phyloP scores from a whole-genome alignment of 2,888 invertebrate species.

The Tyria jacobaeae region DNA sequence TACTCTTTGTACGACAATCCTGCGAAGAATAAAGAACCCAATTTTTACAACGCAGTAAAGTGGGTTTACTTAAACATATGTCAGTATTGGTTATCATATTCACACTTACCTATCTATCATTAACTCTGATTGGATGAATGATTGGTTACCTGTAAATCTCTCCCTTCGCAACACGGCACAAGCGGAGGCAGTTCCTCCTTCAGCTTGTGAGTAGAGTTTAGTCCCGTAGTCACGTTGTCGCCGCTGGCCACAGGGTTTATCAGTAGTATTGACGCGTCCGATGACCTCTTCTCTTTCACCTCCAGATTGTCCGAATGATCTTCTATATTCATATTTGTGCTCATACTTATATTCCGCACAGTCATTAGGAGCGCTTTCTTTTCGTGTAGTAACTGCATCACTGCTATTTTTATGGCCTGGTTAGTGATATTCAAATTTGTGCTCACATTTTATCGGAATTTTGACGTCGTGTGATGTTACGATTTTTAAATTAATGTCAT shows the following conservation, averaged over 20 bases:
- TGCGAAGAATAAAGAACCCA: too few relatives aligned
- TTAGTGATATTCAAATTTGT: conserved; percentile 49
- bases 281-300: conserved; percentile 74
- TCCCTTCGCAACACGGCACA: conserved; percentile 80
- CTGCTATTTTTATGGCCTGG: conserved; percentile 43
- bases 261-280: conserved; percentile 66
- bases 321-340: conserved; percentile 48
- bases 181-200: conserved; percentile 76
- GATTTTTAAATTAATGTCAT: conserved; percentile 61
- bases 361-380: conserved; percentile 59
- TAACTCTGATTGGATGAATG: background rate
- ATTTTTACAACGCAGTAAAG: too few relatives aligned
- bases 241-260: conserved; percentile 83
- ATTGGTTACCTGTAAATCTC: conserved; percentile 68
- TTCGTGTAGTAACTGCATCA: conserved; percentile 76
- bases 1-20: too few relatives aligned
- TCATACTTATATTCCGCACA: conserved; percentile 61
- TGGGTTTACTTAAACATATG: too few relatives aligned
- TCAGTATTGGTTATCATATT: too few relatives aligned
- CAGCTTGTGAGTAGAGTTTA: conserved; percentile 71
- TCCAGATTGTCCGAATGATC: conserved; percentile 63
- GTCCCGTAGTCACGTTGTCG: conserved; percentile 72
- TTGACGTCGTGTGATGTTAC: conserved; percentile 70
- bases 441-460: conserved; percentile 70
- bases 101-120: background rate